Conservation (phyloP, 2,113 vertebrate genomes). For the mouse (Mus musculus) region DNA sequence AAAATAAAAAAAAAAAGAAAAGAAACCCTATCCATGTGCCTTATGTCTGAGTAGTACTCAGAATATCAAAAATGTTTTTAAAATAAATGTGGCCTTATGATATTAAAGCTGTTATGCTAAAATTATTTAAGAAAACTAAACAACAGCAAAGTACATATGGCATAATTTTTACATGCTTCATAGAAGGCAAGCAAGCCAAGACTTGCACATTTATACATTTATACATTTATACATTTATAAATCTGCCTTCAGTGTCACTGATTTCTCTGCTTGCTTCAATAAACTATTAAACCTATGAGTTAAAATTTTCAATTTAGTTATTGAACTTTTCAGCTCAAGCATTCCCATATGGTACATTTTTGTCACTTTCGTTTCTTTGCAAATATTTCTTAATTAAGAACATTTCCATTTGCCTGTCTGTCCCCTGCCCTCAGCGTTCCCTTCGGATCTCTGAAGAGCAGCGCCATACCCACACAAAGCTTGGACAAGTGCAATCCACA, state of each 20-base stretch:
- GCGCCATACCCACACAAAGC: neutral
- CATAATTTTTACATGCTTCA: constrained; percentile 50
- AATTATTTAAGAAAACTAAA: constrained; percentile 69
- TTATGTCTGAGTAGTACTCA: constrained; percentile 51
- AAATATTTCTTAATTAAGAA: constrained; percentile 49
- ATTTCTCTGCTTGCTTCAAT: constrained; percentile 32
- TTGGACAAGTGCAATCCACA: constrained; percentile 26
- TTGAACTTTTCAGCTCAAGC: constrained; percentile 41
- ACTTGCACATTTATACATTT: constrained; percentile 57
- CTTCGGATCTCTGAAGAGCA: neutral
- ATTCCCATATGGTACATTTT: constrained; percentile 25
- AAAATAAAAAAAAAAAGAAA: neutral
- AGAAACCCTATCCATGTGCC: neutral
- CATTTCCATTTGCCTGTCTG: constrained; percentile 24
- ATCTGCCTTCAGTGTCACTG: neutral
- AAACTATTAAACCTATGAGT: neutral
- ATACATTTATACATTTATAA: constrained; percentile 53
- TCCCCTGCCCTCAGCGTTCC: neutral
- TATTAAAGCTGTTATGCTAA: constrained; percentile 66
- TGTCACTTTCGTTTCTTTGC: constrained; percentile 25
- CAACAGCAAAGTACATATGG: constrained; percentile 63
- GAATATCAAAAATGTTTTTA: constrained; percentile 54
- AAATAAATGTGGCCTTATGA: constrained; percentile 69
- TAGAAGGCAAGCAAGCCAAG: constrained; percentile 60
- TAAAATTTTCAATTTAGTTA: constrained; percentile 59